These are phyloP conservation scores for Nothoprocta pentlandii DNA, from an alignment of 2,113 vertebrate species.

Conservation along the genomic window DNA sequence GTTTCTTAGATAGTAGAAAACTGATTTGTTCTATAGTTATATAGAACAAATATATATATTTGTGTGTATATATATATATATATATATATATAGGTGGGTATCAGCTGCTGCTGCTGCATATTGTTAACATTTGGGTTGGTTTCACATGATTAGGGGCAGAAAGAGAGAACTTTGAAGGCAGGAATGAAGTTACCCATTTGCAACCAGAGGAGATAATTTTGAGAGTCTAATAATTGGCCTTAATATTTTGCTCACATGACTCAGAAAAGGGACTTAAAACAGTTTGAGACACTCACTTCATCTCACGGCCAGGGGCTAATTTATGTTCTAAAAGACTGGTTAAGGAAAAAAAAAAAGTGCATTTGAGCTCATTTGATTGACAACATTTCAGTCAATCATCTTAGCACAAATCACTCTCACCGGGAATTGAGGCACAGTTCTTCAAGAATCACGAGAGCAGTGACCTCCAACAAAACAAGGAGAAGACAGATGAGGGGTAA, in stretches of 20 bases:
- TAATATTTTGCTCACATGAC: neutral
- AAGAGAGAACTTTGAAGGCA: neutral
- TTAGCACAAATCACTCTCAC: neutral
- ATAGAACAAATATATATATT: no score
- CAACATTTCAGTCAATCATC: neutral
- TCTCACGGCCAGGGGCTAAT: neutral
- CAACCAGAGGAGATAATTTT: neutral
- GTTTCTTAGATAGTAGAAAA: neutral
- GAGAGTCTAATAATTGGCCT: neutral
- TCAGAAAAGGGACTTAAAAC: neutral
- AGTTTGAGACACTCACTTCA: neutral
- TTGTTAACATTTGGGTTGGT: neutral
- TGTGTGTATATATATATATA: no score
- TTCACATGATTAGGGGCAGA: neutral
- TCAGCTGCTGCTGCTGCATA: neutral
- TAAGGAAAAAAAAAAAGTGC: fast-evolving
- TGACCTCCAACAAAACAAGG: neutral
- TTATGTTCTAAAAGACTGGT: neutral
- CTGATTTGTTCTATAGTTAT: neutral
- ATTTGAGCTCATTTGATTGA: neutral
- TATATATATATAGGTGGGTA: neutral
- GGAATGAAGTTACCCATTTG: neutral
- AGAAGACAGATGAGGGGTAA: neutral
- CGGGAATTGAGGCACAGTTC: neutral
- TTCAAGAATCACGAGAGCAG: neutral